Conservation (phyloP, 2,888 invertebrate genomes). For the Eugnorisma glareosa region DNA sequence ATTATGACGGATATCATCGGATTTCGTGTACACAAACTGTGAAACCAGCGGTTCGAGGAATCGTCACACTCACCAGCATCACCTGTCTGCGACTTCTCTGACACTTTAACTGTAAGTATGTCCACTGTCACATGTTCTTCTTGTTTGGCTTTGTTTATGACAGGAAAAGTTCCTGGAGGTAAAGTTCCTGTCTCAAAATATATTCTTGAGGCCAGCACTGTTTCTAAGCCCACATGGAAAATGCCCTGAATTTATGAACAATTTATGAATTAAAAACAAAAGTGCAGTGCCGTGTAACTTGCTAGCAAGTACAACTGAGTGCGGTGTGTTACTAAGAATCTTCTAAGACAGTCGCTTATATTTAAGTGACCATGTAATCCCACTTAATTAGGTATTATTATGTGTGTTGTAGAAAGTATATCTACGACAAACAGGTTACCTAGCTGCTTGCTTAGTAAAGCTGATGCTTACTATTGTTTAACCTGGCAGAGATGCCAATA, state of each 20-base stretch:
- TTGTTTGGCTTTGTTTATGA: constrained; percentile 48
- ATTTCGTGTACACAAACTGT: constrained; percentile 85
- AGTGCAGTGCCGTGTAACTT: background rate
- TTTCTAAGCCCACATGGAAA: constrained; percentile 15
- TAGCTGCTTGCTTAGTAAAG: constrained; percentile 56
- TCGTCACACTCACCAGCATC: constrained; percentile 69
- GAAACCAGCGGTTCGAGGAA: constrained; percentile 78
- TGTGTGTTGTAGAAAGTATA: constrained; percentile 55
- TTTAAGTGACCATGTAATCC: constrained; percentile 64
- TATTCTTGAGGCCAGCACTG: background rate
- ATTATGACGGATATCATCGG: constrained; percentile 89
- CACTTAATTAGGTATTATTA: constrained; percentile 58
- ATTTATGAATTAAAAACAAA: constrained; percentile 7
- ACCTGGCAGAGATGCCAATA: constrained; percentile 34
- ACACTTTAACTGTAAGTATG: constrained; percentile 79
- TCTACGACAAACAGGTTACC: constrained; percentile 57
- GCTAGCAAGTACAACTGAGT: constrained; percentile 24
- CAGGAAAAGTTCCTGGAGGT: constrained; percentile 33
- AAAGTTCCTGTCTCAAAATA: constrained; percentile 27
- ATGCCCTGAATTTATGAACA: constrained; percentile 1
- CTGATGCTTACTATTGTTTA: constrained; percentile 54
- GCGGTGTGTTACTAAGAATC: constrained; percentile 43
- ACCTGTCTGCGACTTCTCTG: constrained; percentile 65
- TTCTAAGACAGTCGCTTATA: constrained; percentile 41
- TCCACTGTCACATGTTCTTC: constrained; percentile 57